phyloP scores from a whole-genome alignment of 2,888 invertebrate species.

The Steinernema scapterisci region DNA sequence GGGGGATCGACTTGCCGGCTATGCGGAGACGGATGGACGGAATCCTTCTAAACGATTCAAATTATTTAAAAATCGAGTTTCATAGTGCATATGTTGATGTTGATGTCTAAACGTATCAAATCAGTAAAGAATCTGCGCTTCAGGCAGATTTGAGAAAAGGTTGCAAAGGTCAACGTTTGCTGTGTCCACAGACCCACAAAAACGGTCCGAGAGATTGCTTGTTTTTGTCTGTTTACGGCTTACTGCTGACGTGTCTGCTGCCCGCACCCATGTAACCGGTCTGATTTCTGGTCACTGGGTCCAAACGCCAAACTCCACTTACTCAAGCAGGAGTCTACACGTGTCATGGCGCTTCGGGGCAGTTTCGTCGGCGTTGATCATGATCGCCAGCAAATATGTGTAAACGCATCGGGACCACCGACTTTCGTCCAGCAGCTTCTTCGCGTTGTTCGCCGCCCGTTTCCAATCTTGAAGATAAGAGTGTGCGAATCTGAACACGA shows the following conservation, averaged over 20 bases:
- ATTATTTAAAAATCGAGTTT: not conserved
- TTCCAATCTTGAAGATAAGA: slow-evolving; percentile 60
- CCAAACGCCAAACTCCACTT: not conserved
- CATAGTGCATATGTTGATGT: too few species aligned
- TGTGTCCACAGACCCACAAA: not conserved
- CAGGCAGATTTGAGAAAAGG: too few species aligned
- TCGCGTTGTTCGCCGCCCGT: slow-evolving; percentile 61
- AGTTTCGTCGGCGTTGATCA: slow-evolving; percentile 72
- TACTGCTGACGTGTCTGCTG: too few species aligned
- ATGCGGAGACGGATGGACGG: slow-evolving; percentile 84
- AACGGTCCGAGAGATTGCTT: not conserved
- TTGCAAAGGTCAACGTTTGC: too few species aligned
- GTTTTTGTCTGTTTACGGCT: not conserved
- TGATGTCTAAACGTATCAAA: too few species aligned
- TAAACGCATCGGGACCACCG: slow-evolving; percentile 91
- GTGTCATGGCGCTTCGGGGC: slow-evolving; percentile 41
- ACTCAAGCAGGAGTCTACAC: slow-evolving; percentile 41
- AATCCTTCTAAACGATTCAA: slow-evolving; percentile 74
- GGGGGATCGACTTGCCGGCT: slow-evolving; percentile 92
- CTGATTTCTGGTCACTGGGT: not conserved
- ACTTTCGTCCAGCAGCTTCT: slow-evolving; percentile 80
- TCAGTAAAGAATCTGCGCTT: too few species aligned
- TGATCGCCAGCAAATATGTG: slow-evolving; percentile 84
- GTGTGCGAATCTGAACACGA: slow-evolving; percentile 55
- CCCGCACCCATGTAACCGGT: not conserved